Conservation (phyloP, 2,888 invertebrate species). For the Chrysolina oricalcia region DNA sequence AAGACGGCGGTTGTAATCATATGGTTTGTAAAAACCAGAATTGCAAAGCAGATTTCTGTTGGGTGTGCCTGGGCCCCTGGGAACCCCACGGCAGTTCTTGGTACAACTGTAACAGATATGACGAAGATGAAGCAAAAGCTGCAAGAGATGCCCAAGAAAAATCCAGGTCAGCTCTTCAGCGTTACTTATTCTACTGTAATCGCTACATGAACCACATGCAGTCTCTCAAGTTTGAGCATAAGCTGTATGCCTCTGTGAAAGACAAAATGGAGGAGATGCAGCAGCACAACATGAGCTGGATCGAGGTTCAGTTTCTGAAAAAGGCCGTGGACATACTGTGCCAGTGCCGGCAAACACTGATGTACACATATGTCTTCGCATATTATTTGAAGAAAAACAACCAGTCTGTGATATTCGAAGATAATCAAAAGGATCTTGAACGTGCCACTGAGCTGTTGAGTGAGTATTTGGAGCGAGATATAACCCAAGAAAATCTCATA, state of each 20-base stretch:
- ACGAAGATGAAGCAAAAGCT: slow-evolving; percentile 97
- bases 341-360: slow-evolving; percentile 97
- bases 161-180: slow-evolving; percentile 95
- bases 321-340: slow-evolving; percentile 98
- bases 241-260: slow-evolving; percentile 96
- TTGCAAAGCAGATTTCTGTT: slow-evolving; percentile 99
- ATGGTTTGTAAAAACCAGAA: slow-evolving; percentile 99
- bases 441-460: slow-evolving; percentile 98
- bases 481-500: slow-evolving; percentile 96
- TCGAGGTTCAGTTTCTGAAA: slow-evolving; percentile 98
- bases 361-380: slow-evolving; percentile 99
- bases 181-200: slow-evolving; percentile 98
- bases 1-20: slow-evolving; percentile 99
- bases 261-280: slow-evolving; percentile 99
- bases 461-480: slow-evolving; percentile 98
- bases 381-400: slow-evolving; percentile 98
- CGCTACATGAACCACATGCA: slow-evolving; percentile 99
- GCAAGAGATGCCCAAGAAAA: slow-evolving; percentile 97
- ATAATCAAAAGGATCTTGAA: slow-evolving; percentile 98
- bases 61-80: slow-evolving; percentile 99
- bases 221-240: slow-evolving; percentile 97
- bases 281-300: slow-evolving; percentile 99
- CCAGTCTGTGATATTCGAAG: slow-evolving; percentile 99
- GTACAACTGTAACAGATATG: slow-evolving; percentile 76
- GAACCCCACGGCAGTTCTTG: slow-evolving; percentile 98